phyloP scores from a whole-genome alignment of 1,140 invertebrate species.

The Charaxes varanes region DNA sequence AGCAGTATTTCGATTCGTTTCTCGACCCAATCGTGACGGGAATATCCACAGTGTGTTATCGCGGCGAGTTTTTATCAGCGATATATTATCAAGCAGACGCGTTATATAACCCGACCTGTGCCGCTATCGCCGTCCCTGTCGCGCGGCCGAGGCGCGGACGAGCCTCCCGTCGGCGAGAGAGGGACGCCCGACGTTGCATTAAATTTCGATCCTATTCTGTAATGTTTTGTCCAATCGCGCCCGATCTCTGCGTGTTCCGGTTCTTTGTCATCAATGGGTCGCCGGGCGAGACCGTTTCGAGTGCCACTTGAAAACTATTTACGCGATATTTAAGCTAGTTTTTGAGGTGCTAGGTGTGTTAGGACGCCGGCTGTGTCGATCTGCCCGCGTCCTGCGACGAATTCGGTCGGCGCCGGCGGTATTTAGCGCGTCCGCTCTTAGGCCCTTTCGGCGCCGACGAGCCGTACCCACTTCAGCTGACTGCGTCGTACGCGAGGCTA shows the following conservation, averaged over 20 bases:
- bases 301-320: slow-evolving; percentile 49
- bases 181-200: slow-evolving; percentile 54
- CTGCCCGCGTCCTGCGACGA: slow-evolving; percentile 9
- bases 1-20: too few relatives aligned
- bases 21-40: slow-evolving; percentile 6
- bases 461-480: slow-evolving; percentile 75
- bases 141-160: slow-evolving; percentile 6
- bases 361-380: slow-evolving; percentile 12
- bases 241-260: slow-evolving; percentile 73
- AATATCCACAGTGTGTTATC: slow-evolving; percentile 36
- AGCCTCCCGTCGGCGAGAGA: slow-evolving; percentile 26
- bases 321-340: slow-evolving; percentile 44
- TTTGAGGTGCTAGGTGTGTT: slow-evolving; percentile 23
- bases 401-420: slow-evolving; percentile 25
- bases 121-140: slow-evolving; percentile 35
- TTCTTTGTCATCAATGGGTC: slow-evolving; percentile 77
- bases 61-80: slow-evolving; percentile 63
- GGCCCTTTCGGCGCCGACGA: slow-evolving; percentile 63
- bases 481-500: slow-evolving; percentile 73
- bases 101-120: slow-evolving; percentile 60
- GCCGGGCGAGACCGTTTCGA: slow-evolving; percentile 69
- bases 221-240: slow-evolving; percentile 70
- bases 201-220: slow-evolving; percentile 71
- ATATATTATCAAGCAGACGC: slow-evolving; percentile 62
- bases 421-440: slow-evolving; percentile 48